Evolutionary conservation across 2,797 vertebrate genomes (phyloP).

Genomic region (Gouania willdenowi): DNA sequence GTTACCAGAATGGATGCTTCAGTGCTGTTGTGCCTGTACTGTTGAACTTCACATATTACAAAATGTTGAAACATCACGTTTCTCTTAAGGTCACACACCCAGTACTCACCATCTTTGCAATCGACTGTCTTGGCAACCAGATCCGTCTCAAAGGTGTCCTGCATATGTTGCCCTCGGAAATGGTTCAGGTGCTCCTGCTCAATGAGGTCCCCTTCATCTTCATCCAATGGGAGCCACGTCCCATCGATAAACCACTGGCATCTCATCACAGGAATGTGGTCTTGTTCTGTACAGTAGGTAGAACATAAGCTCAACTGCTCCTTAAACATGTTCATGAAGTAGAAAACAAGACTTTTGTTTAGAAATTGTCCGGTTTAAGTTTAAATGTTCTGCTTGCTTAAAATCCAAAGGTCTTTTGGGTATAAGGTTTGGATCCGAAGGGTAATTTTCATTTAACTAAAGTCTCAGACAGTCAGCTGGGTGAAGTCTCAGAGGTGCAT

Average conservation of each 20-base stretch:
- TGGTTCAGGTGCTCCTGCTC: constrained; percentile 88
- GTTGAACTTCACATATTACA: background rate
- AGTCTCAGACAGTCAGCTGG: constrained; percentile 35
- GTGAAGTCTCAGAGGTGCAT: constrained; percentile 33
- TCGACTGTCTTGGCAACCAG: constrained; percentile 86
- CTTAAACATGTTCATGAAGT: too few relatives aligned
- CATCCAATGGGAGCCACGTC: constrained; percentile 93
- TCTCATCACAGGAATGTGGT: constrained; percentile 95
- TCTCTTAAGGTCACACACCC: too few relatives aligned
- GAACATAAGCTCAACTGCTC: background rate
- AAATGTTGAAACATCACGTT: background rate
- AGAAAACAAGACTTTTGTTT: background rate
- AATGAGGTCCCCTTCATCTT: constrained; percentile 94
- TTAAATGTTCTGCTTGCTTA: too few relatives aligned
- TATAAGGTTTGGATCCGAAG: too few relatives aligned
- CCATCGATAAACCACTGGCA: constrained; percentile 98
- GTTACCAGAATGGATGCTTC: constrained; percentile 3
- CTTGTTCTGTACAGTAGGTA: constrained; percentile 87
- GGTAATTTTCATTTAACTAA: constrained; percentile 17
- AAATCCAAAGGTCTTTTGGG: too few relatives aligned
- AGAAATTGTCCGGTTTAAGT: too few relatives aligned
- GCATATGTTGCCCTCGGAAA: constrained; percentile 90
- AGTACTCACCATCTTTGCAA: constrained; percentile 91
- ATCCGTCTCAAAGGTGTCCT: constrained; percentile 90
- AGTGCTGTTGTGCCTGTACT: background rate